Evolutionary conservation across 2,888 invertebrate species (phyloP).

Genomic region (Tachina lurida): DNA sequence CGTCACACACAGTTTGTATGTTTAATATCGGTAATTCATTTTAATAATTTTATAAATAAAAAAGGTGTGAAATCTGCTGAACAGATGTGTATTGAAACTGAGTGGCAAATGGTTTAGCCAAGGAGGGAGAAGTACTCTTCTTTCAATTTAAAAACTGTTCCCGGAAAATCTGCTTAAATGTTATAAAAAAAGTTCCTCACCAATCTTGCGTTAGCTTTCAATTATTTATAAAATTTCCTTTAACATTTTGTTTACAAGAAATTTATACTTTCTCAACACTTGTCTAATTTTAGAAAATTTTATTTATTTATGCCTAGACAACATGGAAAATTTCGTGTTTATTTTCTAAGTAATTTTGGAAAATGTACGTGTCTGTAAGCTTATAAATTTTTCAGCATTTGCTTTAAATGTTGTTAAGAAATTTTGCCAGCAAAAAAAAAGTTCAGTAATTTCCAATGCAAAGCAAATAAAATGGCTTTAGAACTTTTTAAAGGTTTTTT

Average conservation of each 20-base stretch:
- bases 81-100: neutral
- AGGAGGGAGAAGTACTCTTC: neutral
- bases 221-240: neutral
- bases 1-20: too few species aligned
- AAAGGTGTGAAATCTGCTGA: constrained; percentile 6
- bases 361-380: neutral
- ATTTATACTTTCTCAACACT: neutral
- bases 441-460: neutral
- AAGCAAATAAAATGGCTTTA: neutral
- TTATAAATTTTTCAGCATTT: neutral
- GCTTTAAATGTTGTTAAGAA: too few species aligned
- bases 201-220: neutral
- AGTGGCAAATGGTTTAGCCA: neutral
- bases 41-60: neutral
- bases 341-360: neutral
- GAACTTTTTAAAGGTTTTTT: neutral
- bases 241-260: neutral
- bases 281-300: constrained; percentile 3
- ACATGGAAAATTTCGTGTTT: neutral
- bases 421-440: neutral
- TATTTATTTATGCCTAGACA: neutral
- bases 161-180: neutral
- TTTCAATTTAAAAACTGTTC: neutral
- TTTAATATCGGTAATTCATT: neutral
- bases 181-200: neutral